phyloP scores from a whole-genome alignment of 2,888 invertebrate genomes.

The Meganola albula region DNA sequence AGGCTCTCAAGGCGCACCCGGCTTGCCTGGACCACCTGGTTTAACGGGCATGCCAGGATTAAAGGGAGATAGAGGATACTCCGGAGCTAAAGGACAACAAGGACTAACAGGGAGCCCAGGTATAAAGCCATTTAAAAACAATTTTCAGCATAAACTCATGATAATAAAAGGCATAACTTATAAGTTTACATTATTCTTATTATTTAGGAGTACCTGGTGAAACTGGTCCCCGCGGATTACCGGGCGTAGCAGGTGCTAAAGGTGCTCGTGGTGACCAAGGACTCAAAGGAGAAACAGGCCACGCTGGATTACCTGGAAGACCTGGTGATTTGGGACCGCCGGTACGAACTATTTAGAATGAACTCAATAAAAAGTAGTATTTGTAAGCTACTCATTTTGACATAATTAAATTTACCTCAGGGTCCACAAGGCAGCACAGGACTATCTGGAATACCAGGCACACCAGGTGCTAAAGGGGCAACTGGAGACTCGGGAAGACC shows the following conservation, averaged over 20 bases:
- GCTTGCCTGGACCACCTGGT: conserved; percentile 83
- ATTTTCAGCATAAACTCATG: background rate
- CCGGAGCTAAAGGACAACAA: conserved; percentile 85
- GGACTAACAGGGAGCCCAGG: conserved; percentile 80
- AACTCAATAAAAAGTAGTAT: no score
- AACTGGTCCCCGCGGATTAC: conserved; percentile 78
- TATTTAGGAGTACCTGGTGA: conserved; percentile 79
- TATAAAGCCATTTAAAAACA: conserved; percentile 31
- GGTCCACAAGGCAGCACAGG: conserved; percentile 85
- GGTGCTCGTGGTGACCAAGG: conserved; percentile 87
- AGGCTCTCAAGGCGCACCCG: conserved; percentile 83
- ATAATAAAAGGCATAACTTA: no score
- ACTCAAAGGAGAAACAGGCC: conserved; percentile 84
- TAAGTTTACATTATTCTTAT: conserved; percentile 2
- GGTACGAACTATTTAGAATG: conserved; percentile 72
- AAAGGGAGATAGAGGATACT: conserved; percentile 85
- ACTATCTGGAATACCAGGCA: conserved; percentile 82
- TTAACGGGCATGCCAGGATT: conserved; percentile 82
- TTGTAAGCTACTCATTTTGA: no score
- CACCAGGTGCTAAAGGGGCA: conserved; percentile 82
- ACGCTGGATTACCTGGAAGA: conserved; percentile 86
- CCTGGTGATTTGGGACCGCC: conserved; percentile 85
- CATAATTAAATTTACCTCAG: conserved; percentile 45
- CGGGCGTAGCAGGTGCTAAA: conserved; percentile 83
- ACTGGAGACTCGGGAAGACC: conserved; percentile 83